Base-by-base conservation (phyloP, 64 coral and sea anemone species). In the Pachyseris speciosa region DNA sequence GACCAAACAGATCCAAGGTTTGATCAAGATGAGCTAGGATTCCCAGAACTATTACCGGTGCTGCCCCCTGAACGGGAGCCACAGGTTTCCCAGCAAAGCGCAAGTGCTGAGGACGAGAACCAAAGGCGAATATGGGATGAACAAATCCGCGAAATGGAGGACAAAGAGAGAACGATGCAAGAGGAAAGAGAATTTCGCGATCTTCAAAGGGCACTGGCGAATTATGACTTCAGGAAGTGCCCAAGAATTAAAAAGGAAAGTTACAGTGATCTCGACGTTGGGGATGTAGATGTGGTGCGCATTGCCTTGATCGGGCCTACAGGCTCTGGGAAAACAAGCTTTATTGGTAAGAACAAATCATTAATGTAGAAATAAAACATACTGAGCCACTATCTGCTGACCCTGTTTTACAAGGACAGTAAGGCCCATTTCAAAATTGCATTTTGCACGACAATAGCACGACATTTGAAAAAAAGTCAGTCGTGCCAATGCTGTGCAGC, bases 161-260 rank as follows among this genome's bases (percentile, higher is more conserved):
- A 64, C 6, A 64, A 4, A 16, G 38, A 64, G 17, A 24, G 19
- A 68, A 25, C 60, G 51, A 43, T 17, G 67, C 36, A 41, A 32
- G 65, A 39, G 27, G 42, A 34, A 67, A 60, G 24, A 87, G 3
- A n/a, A 50, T 4, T 15, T 33, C 37, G 63, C 2, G 17, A 83
- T 28, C 26, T 53, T 16, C 28, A 87, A 80, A 9, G 11, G 83
- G 67, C 61, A 1, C 69, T 95, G 60, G 15, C 92, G 83, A 63
- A 74, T 80, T 95, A 92, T 55, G 69, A 91, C 15, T 91, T 95
- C 79, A 72, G 83, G 7, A 48, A 83, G 36, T 81, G 71, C 44
- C 37, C 37, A 8, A 61, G 52, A 26, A 75, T 65, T 1, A 71
- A 60, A 19, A 76, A 83, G 41, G 45, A 85, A 47, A 51, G 31